These are phyloP conservation scores for Pipistrellus kuhlii DNA, from an alignment of 2,797 vertebrate genomes.

Conservation along the genomic window DNA sequence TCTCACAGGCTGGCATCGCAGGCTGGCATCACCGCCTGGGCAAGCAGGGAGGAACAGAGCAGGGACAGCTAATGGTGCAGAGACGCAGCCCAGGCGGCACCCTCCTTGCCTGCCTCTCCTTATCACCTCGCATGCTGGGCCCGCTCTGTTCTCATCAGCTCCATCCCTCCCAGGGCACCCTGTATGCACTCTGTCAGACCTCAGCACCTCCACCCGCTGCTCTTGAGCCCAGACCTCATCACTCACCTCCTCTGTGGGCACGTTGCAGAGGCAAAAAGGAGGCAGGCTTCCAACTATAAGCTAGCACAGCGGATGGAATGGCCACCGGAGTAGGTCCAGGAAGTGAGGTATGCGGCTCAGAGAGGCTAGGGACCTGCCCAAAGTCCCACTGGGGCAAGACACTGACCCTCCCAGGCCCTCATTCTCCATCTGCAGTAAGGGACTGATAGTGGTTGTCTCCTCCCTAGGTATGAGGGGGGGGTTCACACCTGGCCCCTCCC, in stretches of 20 bases:
- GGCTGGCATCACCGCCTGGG: not conserved
- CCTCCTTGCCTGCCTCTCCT: not conserved
- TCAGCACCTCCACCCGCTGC: not conserved
- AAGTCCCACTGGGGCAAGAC: not conserved
- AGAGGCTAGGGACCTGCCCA: not conserved
- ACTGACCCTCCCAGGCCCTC: not conserved
- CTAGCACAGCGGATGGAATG: rapidly evolving
- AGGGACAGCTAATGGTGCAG: not conserved
- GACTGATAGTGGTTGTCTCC: not conserved
- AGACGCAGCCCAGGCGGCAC: not conserved
- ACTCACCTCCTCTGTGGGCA: rapidly evolving
- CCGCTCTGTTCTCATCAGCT: not conserved
- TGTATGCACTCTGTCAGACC: not conserved
- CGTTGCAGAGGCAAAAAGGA: not conserved
- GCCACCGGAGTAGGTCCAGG: rapidly evolving
- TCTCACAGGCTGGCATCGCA: not conserved
- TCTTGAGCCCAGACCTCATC: no score
- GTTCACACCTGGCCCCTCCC: no score
- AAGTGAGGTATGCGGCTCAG: not conserved
- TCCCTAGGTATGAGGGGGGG: rapidly evolving
- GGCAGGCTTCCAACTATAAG: rapidly evolving
- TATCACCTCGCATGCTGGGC: not conserved
- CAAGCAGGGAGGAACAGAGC: not conserved
- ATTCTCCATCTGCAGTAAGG: not conserved
- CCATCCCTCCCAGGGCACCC: not conserved